Base-by-base conservation (phyloP, 2,113 vertebrate genomes). In the Petrocephalus microphthalmus region DNA sequence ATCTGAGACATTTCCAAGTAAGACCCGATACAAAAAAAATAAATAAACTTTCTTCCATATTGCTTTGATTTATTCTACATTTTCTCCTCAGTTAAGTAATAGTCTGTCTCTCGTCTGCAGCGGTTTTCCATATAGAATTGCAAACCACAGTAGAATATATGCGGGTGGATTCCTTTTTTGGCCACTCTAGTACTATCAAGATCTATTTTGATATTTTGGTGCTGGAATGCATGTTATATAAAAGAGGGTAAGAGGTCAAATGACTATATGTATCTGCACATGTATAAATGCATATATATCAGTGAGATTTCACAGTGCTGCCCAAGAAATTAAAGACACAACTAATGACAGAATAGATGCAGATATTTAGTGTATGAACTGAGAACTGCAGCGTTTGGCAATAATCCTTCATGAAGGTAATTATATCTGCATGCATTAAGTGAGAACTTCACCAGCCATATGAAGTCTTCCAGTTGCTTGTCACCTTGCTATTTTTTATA, bases 201-300 rank as follows among this genome's bases (percentile, higher is more conserved):
- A 78, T 78, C 71, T 78, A 78, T 78, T 78, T 78, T 78, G 71
- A 37, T 78, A 78, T 78, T 78, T 42, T 78, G 67, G 67, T 37
- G 29, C 33, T 37, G 67, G 67, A 74, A 42, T 74, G 71, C 33
- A 78, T 78, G 33, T 78, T 78, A 78, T 42, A 78, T 78, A 78
- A 78, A 42, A 42, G 33, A 78, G 15, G 71, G 71, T 78, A 42
- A 78, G 33, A 78, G 71, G 71, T 78, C 71, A 74, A 74, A 74
- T 74, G 71, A 74, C 71, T 37, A 13, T 74, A 42, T 74, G 17
- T 19, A 42, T 74, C 19, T 42, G 37, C 10, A 5, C 25, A 11
- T 67, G 25, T n/a, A 67, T 29, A 67, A 67, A 60, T n/a, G 22
- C 7, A 57, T n/a, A 57, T 7, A 42, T 60, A 60, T 64, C 57